Evolutionary conservation across 2,797 vertebrate species (phyloP).

Genomic region (Glossophaga mutica): DNA sequence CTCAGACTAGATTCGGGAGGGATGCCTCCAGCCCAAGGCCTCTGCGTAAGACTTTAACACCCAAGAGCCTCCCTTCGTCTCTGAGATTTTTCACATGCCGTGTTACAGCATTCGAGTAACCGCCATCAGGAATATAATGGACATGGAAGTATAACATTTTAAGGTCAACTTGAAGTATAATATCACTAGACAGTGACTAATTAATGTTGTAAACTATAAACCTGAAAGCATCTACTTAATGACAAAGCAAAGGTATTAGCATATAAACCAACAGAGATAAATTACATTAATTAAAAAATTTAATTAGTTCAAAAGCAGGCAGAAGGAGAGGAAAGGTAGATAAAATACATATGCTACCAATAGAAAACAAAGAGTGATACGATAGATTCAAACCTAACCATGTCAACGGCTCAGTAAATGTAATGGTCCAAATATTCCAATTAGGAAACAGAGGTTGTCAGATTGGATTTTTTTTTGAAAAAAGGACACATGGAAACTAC

Average conservation of each 20-base stretch:
- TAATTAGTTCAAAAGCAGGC: neutral
- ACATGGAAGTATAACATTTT: neutral
- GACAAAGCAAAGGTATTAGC: neutral
- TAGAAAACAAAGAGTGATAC: neutral
- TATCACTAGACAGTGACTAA: neutral
- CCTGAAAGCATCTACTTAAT: neutral
- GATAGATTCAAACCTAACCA: neutral
- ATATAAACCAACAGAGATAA: neutral
- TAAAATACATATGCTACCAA: neutral
- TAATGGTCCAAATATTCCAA: neutral
- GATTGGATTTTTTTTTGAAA: too few relatives aligned
- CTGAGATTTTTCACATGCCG: neutral
- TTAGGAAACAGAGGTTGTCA: neutral
- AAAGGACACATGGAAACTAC: too few relatives aligned
- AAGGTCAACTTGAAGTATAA: neutral
- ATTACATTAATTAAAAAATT: neutral
- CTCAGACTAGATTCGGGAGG: neutral
- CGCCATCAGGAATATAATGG: neutral
- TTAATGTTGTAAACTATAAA: neutral
- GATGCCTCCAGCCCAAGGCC: neutral
- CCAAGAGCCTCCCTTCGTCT: neutral
- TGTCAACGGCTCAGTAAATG: neutral
- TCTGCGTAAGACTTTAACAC: neutral
- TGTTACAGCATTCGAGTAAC: neutral
- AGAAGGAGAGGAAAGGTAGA: neutral